Conservation (phyloP, 1,140 invertebrate genomes). For the Caenorhabditis latens region DNA sequence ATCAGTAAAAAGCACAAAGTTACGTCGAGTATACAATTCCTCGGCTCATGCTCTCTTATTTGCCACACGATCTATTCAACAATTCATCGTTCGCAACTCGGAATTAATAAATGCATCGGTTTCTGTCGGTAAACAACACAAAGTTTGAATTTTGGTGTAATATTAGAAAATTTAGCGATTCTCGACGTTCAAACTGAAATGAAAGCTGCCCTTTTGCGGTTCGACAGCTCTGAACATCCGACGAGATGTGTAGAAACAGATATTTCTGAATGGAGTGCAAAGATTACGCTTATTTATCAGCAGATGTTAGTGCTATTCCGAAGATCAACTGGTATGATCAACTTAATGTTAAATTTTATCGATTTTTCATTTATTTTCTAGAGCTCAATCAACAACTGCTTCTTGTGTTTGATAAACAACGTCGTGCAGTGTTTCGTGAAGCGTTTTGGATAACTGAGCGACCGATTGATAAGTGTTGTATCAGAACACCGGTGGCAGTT, state of each 20-base stretch:
- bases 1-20: constrained; percentile 23
- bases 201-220: constrained; percentile 9
- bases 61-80: constrained; percentile 27
- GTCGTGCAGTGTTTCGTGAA: constrained; percentile 30
- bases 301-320: constrained; percentile 21
- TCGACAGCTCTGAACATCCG: constrained; percentile 3
- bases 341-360: background rate
- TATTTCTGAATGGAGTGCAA: constrained; percentile 22
- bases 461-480: constrained; percentile 22
- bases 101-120: background rate
- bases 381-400: constrained; percentile 32
- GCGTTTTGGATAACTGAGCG: constrained; percentile 2
- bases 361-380: constrained; percentile 3
- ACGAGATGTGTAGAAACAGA: background rate
- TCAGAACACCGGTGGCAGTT: background rate
- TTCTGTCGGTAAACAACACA: constrained; percentile 1
- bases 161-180: background rate
- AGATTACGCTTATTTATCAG: constrained; percentile 39
- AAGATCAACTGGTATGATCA: background rate
- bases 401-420: constrained; percentile 44
- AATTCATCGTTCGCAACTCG: constrained; percentile 29
- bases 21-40: constrained; percentile 15
- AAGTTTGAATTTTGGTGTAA: background rate
- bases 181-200: constrained; percentile 30
- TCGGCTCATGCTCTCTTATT: constrained; percentile 37